These are phyloP conservation scores for Dysmachus trigonus DNA, from an alignment of 2,888 invertebrate genomes.

Conservation along the genomic window DNA sequence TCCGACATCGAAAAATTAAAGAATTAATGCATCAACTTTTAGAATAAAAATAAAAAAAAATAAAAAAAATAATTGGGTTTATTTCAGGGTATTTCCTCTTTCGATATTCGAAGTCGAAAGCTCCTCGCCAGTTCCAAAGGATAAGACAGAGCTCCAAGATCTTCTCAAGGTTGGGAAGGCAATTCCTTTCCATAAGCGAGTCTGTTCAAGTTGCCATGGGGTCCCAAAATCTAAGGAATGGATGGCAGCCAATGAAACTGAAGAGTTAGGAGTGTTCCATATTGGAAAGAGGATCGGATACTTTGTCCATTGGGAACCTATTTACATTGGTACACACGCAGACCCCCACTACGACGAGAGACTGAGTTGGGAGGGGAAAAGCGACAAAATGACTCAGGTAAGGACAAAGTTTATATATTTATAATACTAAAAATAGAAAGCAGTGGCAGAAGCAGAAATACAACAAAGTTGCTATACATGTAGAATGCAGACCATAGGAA, in stretches of 20 bases:
- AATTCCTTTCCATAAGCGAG: slow-evolving; percentile 90
- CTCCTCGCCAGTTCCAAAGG: slow-evolving; percentile 71
- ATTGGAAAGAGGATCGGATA: slow-evolving; percentile 82
- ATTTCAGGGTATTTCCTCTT: slow-evolving; percentile 80
- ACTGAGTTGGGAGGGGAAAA: slow-evolving; percentile 93
- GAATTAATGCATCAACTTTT: background rate
- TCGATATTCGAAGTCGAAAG: slow-evolving; percentile 89
- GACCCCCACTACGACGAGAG: slow-evolving; percentile 92
- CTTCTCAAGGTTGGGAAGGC: slow-evolving; percentile 82
- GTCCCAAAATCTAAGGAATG: slow-evolving; percentile 87
- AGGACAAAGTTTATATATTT: slow-evolving; percentile 41
- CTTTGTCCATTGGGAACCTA: slow-evolving; percentile 91
- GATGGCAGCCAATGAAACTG: slow-evolving; percentile 77
- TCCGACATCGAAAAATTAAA: too few species aligned
- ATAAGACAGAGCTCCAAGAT: slow-evolving; percentile 75
- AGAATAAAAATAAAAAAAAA: background rate
- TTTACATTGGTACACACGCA: slow-evolving; percentile 88
- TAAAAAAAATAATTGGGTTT: background rate
- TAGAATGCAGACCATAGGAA: too few species aligned
- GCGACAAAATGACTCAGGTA: slow-evolving; percentile 97
- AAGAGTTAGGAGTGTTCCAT: slow-evolving; percentile 79
- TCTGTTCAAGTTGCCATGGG: slow-evolving; percentile 89
- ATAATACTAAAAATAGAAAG: background rate
- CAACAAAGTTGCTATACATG: background rate
- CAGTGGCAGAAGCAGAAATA: background rate